Evolutionary conservation across 1,140 invertebrate genomes (phyloP), one percentile per base, ranked within the genome.

Genomic region (Nixonia krombeini): DNA sequence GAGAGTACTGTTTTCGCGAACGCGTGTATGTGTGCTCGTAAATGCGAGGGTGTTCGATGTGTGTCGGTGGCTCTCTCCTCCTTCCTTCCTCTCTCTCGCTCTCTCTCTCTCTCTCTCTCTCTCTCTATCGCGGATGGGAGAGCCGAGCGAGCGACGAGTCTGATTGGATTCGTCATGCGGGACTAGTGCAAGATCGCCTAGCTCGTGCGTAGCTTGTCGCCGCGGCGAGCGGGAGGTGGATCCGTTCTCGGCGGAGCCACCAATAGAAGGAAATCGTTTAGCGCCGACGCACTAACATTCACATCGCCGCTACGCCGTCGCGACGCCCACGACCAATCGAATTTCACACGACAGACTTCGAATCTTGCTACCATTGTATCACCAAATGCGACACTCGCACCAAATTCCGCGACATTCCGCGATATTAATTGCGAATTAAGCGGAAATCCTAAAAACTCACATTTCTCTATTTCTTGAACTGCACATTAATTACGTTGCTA

Each of bases 241-340:
- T 65, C 70, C 64, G 33, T 42, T 53, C 21, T 18, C 28, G 31
- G 47, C 56, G 59, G 50, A 45, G 13, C 45, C 50, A 13, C 70
- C 70, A 72, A 69, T 72, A 66, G 62, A 66, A 66, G n/a, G 50
- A 58, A 46, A 59, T 52, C 62, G 64, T 52, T 53, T 46, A 62
- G 70, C 70, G 70, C 70, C 65, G 65, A 65, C 70, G 70, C 65
- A 65, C 42, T 62, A 61, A 52, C 56, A 9, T 13, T n/a, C 33
- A 10, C 26, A 21, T 56, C 26, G 38, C 50, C 55, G 51, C 38
- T 26, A 16, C 61, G 33, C 16, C 31, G 64, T 67, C 70, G 63
- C 70, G 65, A 72, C 64, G 56, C 65, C 70, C 70, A 59, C 50
- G 35, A 44, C 45, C 44, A 55, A 62, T 71, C 61, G 18, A 21